Evolutionary conservation across 2,797 vertebrate species (phyloP).

Genomic region (Myotis myotis): DNA sequence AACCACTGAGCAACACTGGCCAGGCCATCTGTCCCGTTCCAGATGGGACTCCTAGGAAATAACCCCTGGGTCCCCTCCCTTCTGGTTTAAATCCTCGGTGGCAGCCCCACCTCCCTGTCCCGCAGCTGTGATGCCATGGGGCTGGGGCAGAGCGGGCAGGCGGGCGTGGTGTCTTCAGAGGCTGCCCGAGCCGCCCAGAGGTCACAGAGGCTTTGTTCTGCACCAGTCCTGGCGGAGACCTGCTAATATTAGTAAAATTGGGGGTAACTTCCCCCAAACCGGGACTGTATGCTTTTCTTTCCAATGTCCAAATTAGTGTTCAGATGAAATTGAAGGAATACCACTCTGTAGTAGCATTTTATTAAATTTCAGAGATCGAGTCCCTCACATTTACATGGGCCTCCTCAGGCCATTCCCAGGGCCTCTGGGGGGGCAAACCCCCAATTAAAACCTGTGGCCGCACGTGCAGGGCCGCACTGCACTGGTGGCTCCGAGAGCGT

Average conservation of each 20-base stretch:
- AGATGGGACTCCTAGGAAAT: rapidly evolving
- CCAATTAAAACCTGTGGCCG: rapidly evolving
- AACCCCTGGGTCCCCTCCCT: rapidly evolving
- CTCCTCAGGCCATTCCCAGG: rapidly evolving
- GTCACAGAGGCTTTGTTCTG: rapidly evolving
- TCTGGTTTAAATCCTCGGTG: background rate
- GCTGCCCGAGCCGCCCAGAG: rapidly evolving
- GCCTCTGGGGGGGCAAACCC: rapidly evolving
- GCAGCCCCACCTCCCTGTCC: background rate
- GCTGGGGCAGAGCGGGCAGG: rapidly evolving
- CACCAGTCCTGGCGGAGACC: rapidly evolving
- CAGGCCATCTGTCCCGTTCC: background rate
- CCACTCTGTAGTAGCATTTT: rapidly evolving
- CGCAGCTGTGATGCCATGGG: rapidly evolving
- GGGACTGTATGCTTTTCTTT: rapidly evolving
- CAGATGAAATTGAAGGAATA: rapidly evolving
- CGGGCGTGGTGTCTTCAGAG: rapidly evolving
- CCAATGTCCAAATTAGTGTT: too few relatives aligned
- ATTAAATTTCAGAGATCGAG: background rate
- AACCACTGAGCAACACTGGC: too few relatives aligned
- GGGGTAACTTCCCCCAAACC: rapidly evolving
- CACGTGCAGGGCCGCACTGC: rapidly evolving
- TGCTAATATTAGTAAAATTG: rapidly evolving
- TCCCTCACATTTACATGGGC: rapidly evolving
- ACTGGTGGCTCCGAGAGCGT: rapidly evolving